These are phyloP conservation scores for Apis florea DNA, from an alignment of 1,140 invertebrate species.

Conservation along the genomic window DNA sequence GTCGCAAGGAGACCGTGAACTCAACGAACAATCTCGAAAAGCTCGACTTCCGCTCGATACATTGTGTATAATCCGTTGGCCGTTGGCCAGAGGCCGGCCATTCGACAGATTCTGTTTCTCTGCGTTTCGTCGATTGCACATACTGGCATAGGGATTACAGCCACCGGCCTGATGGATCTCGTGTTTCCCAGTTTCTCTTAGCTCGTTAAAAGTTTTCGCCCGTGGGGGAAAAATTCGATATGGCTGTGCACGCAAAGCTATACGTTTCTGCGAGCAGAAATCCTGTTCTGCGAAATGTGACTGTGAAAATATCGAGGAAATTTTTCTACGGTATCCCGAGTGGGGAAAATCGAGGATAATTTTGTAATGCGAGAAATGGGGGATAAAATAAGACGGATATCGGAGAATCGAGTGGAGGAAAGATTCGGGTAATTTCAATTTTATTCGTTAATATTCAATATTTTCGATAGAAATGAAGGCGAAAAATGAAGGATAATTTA, in stretches of 20 bases:
- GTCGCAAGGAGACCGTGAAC: constrained; percentile 3
- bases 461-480: too few species aligned
- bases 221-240: constrained; percentile 23
- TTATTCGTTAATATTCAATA: too few species aligned
- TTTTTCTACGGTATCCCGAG: background rate
- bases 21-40: constrained; percentile 24
- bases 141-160: constrained; percentile 33
- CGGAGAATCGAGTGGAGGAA: background rate
- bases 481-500: too few species aligned
- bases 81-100: constrained; percentile 18
- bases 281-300: constrained; percentile 1
- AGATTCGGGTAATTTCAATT: background rate
- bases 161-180: constrained; percentile 22
- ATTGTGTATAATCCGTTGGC: constrained; percentile 49
- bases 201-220: constrained; percentile 44
- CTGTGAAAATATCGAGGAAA: background rate
- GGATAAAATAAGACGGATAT: background rate
- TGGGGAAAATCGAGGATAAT: background rate
- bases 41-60: constrained; percentile 22
- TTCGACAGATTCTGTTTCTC: constrained; percentile 54
- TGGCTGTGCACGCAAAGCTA: background rate
- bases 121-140: constrained; percentile 29
- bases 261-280: constrained; percentile 22
- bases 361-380: background rate
- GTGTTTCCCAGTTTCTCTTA: constrained; percentile 39